Conservation (phyloP, 2,888 invertebrate species). For the Pollenia griseotomentosa region DNA sequence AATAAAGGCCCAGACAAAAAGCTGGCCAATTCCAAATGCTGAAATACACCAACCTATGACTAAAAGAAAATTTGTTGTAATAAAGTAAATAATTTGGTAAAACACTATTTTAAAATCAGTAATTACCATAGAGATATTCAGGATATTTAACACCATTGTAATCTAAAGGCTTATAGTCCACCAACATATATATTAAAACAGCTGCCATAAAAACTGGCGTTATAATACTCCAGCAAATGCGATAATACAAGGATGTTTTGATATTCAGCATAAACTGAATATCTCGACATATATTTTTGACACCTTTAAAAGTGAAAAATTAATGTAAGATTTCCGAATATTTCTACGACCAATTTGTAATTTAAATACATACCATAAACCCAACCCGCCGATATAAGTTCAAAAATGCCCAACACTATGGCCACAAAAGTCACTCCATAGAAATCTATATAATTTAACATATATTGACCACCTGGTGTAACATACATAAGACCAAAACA, state of each 20-base stretch:
- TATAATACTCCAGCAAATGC: slow-evolving; percentile 91
- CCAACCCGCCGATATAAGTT: slow-evolving; percentile 90
- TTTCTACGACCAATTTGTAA: too few species aligned
- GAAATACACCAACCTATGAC: slow-evolving; percentile 85
- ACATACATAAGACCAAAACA: slow-evolving; percentile 86
- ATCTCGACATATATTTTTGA: slow-evolving; percentile 88
- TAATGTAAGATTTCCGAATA: neutral
- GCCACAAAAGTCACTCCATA: slow-evolving; percentile 91
- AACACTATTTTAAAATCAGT: slow-evolving; percentile 17
- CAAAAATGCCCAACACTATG: slow-evolving; percentile 87
- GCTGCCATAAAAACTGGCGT: slow-evolving; percentile 89
- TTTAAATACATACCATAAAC: slow-evolving; percentile 87
- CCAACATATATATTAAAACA: slow-evolving; percentile 89
- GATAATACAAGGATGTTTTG: slow-evolving; percentile 89
- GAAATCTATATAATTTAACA: slow-evolving; percentile 89
- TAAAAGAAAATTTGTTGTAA: slow-evolving; percentile 59
- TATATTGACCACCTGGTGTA: slow-evolving; percentile 90
- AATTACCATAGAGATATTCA: slow-evolving; percentile 86
- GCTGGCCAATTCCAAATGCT: slow-evolving; percentile 85
- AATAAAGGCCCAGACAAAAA: slow-evolving; percentile 83
- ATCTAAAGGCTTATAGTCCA: slow-evolving; percentile 86
- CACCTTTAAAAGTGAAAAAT: slow-evolving; percentile 81
- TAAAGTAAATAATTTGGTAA: slow-evolving; percentile 21
- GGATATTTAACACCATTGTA: slow-evolving; percentile 88
- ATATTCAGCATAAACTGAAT: slow-evolving; percentile 91